Conservation (phyloP, 2,797 vertebrate species). For the Halcyon chelicuti region DNA sequence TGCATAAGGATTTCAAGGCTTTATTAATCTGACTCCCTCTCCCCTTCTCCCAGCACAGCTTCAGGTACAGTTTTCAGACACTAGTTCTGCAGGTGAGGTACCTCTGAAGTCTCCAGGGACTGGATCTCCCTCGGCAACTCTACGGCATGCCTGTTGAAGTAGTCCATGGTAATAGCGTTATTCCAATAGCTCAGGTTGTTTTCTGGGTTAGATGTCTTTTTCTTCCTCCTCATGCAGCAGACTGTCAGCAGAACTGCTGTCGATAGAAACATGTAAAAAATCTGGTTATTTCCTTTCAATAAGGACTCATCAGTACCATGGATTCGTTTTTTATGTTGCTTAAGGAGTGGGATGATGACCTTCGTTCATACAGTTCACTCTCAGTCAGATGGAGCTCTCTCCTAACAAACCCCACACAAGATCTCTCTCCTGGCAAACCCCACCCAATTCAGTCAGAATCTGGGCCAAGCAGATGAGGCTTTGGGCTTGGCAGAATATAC, state of each 20-base stretch:
- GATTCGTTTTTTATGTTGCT: not conserved
- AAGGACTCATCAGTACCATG: not conserved
- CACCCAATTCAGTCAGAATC: not conserved
- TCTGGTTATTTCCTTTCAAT: not conserved
- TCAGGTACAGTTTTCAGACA: not conserved
- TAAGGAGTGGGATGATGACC: not conserved
- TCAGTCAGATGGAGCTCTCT: not conserved
- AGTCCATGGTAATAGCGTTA: constrained; percentile 99
- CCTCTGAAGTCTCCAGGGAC: constrained; percentile 94
- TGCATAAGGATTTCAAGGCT: not conserved
- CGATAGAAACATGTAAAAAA: constrained; percentile 43
- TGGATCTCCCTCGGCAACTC: constrained; percentile 96
- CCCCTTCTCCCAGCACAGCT: not conserved
- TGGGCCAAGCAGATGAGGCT: not conserved
- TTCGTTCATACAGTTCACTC: rapidly evolving
- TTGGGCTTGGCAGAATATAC: not conserved
- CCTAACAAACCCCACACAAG: not conserved
- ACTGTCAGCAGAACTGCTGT: constrained; percentile 95
- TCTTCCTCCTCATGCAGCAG: constrained; percentile 96
- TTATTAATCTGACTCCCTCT: not conserved
- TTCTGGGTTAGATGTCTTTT: constrained; percentile 94
- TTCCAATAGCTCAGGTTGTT: constrained; percentile 99
- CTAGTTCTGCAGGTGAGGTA: constrained; percentile 60
- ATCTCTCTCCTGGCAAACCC: not conserved
- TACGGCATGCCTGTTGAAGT: constrained; percentile 96